A percentile compares a stretch with the other conserved stretches of the same genome.
Conservation (phyloP, 2,797 vertebrate species). For the Ceryle rudis region DNA sequence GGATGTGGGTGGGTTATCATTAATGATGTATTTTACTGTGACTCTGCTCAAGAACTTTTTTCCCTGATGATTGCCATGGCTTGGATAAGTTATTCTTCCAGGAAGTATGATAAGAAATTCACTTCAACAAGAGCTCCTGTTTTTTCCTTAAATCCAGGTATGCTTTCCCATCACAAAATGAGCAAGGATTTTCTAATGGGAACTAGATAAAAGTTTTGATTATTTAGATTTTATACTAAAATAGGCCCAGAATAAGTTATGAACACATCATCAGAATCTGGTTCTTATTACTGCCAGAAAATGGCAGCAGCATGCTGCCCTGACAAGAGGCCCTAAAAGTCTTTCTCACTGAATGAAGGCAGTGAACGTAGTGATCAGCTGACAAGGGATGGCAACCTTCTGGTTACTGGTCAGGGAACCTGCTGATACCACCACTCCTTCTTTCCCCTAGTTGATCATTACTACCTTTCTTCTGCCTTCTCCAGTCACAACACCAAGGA, state of each 20-base stretch:
- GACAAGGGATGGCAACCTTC: background rate
- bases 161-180: background rate
- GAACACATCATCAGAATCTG: background rate
- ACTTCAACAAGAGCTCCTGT: background rate
- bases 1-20: conserved; percentile 2
- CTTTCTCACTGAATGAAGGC: background rate
- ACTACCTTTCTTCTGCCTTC: background rate
- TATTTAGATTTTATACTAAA: background rate
- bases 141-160: background rate
- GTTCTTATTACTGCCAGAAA: background rate
- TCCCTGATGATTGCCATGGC: background rate
- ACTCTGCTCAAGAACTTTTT: conserved; percentile 12
- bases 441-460: background rate
- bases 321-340: background rate
- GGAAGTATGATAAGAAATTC: background rate
- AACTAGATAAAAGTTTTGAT: background rate
- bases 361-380: background rate
- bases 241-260: background rate
- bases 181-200: background rate
- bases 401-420: background rate
- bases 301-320: background rate
- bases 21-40: conserved; percentile 9
- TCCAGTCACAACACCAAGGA: background rate
- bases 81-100: background rate
- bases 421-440: background rate